Percentiles rank a stretch among this genome's conserved stretches.
These are phyloP conservation scores for Eupeodes latifasciatus DNA, from an alignment of 2,888 invertebrate genomes.

Conservation along the genomic window DNA sequence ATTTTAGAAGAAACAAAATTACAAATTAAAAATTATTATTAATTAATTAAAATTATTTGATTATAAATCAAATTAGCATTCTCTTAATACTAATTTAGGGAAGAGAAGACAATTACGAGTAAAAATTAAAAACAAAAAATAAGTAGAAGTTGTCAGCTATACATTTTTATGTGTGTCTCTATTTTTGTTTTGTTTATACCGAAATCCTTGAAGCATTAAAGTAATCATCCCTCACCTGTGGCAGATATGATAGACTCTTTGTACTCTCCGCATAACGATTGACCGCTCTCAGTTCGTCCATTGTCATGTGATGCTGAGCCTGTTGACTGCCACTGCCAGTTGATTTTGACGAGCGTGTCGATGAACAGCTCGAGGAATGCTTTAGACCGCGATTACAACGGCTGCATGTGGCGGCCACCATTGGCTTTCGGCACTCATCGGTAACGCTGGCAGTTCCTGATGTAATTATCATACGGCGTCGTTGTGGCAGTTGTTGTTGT, in stretches of 20 bases:
- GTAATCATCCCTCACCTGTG: slow-evolving; percentile 89
- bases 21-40: slow-evolving; percentile 36
- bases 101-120: slow-evolving; percentile 20
- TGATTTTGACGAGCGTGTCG: slow-evolving; percentile 88
- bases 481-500: slow-evolving; percentile 63
- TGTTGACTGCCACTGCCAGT: slow-evolving; percentile 82
- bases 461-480: slow-evolving; percentile 66
- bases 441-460: slow-evolving; percentile 58
- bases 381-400: slow-evolving; percentile 83
- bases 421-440: slow-evolving; percentile 72
- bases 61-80: slow-evolving; percentile 67
- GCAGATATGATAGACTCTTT: slow-evolving; percentile 94
- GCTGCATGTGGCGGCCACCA: slow-evolving; percentile 79
- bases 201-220: slow-evolving; percentile 83
- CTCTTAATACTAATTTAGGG: slow-evolving; percentile 59
- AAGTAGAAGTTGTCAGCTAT: slow-evolving; percentile 73
- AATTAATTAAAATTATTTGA: slow-evolving; percentile 34
- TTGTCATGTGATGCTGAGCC: slow-evolving; percentile 88
- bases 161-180: slow-evolving; percentile 56
- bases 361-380: slow-evolving; percentile 87
- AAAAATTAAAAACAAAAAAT: slow-evolving; percentile 46
- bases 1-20: slow-evolving; percentile 43
- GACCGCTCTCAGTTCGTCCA: slow-evolving; percentile 93
- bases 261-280: slow-evolving; percentile 96
- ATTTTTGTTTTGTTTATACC: slow-evolving; percentile 78